Percentiles rank a stretch among this genome's conserved stretches.
Evolutionary conservation across 2,797 vertebrate genomes (phyloP).

Genomic region (Taenioides sp.): DNA sequence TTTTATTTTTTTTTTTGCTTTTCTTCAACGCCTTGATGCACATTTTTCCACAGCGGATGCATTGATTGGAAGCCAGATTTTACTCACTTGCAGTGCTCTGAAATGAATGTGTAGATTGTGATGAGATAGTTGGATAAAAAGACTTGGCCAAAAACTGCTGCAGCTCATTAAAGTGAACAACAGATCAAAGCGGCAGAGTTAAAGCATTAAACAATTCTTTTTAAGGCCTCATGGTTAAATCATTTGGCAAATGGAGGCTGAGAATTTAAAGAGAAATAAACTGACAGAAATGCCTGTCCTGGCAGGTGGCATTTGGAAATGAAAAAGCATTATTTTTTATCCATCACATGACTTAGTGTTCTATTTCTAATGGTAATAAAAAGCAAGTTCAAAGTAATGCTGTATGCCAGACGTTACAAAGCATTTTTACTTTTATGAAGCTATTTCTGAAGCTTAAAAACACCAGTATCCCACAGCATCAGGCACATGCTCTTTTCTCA

Average conservation of each 20-base stretch:
- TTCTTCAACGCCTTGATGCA: slow-evolving; percentile 38
- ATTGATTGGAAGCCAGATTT: slow-evolving; percentile 46
- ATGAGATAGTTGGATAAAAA: slow-evolving; percentile 36
- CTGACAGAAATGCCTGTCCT: not conserved
- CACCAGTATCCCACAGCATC: not conserved
- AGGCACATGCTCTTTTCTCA: not conserved
- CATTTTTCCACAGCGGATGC: slow-evolving; percentile 30
- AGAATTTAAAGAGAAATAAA: not conserved
- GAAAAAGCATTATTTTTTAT: not conserved
- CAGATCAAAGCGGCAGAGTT: slow-evolving; percentile 21
- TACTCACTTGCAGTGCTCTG: slow-evolving; percentile 31
- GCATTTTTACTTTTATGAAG: not conserved
- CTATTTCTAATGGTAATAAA: not conserved
- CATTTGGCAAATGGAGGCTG: not conserved
- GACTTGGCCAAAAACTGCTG: slow-evolving; percentile 10
- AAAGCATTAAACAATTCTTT: slow-evolving; percentile 2
- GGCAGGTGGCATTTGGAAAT: slow-evolving; percentile 1
- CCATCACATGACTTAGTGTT: not conserved
- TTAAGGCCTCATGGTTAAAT: not conserved
- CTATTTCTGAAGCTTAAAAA: not conserved
- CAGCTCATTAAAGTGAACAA: slow-evolving; percentile 38
- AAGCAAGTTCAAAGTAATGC: not conserved
- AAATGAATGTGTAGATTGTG: slow-evolving; percentile 43
- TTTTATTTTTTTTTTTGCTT: slow-evolving; percentile 18
- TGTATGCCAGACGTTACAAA: not conserved